A percentile compares a stretch with the other conserved stretches of the same genome.
Conservation (phyloP, 2,797 vertebrate species). For the Anisognathus igniventris region DNA sequence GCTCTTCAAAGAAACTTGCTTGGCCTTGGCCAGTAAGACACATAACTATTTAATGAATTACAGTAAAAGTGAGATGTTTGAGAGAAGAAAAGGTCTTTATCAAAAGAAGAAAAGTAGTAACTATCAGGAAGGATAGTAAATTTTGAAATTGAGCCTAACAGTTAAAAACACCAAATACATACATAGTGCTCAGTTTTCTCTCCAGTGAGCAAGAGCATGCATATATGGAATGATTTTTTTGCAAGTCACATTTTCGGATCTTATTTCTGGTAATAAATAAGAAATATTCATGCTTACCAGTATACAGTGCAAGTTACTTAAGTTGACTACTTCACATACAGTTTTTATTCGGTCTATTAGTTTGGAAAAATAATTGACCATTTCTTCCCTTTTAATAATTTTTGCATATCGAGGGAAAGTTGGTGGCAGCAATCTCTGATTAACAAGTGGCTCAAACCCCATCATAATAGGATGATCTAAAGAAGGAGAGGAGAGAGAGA, state of each 20-base stretch:
- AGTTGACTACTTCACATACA: constrained; percentile 95
- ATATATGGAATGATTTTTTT: not conserved
- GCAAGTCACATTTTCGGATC: not conserved
- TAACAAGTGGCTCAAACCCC: constrained; percentile 98
- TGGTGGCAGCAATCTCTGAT: constrained; percentile 95
- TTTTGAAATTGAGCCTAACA: not conserved
- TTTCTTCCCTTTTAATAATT: constrained; percentile 98
- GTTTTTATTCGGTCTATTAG: constrained; percentile 96
- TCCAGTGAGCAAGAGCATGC: not conserved
- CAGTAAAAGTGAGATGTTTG: not conserved
- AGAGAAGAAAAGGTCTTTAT: not conserved
- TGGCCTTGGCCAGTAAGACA: not conserved
- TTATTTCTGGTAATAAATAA: not conserved
- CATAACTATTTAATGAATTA: not conserved
- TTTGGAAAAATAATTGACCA: constrained; percentile 96
- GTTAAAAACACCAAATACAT: not conserved
- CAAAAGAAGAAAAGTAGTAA: not conserved
- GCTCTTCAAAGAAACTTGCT: not conserved
- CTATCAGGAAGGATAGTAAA: not conserved
- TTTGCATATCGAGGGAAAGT: constrained; percentile 98
- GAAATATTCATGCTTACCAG: constrained; percentile 80
- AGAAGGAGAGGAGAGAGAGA: not conserved
- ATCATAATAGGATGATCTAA: constrained; percentile 99
- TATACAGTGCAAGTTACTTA: constrained; percentile 95
- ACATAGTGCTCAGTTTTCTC: not conserved